Base-by-base conservation (phyloP, 2,797 vertebrate genomes). In the Cyprinodon diabolis region DNA sequence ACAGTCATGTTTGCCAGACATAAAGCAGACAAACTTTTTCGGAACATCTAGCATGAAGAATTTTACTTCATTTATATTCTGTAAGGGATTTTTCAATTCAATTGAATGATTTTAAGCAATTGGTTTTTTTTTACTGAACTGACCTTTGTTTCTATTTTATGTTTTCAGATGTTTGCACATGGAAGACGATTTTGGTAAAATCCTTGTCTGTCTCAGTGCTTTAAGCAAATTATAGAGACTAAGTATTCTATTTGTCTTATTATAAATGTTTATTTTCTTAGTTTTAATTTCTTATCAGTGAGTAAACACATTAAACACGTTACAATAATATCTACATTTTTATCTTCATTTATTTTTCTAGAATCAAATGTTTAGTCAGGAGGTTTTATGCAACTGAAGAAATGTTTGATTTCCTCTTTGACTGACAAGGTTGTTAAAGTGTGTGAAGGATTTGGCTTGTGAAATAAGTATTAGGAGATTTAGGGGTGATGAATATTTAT, bases 371-470 rank as follows among this genome's bases (percentile, higher is more conserved):
- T 73, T 40, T 17, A 21, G 60, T 37, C 43, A 21, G 66, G 49
- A 40, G 12, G 4, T 19, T 19, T 55, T 49, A 66, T 65, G n/a
- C 69, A 13, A 49, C 71, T 21, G 19, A 73, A 49, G 54, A 30
- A 71, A 68, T 72, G 2, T 73, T 71, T 60, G 57, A 70, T 72
- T 47, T 57, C 37, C 45, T 72, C 1, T 7, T 71, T 40, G 2
- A 17, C 25, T n/a, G n/a, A 47, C 69, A 25, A 4, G 17, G 25
- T 54, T 2, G 9, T 11, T 77, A 47, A 54, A 65, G 48, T 69
- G n/a, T 79, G 30, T 66, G 8, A 21, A 12, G 43, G n/a, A 79
- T 82, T 66, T 69, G 78, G 40, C 63, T 77, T 48, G 43, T 30
- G 12, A 72, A 74, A 19, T 60, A 74, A 52, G 69, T 47, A 80